Evolutionary conservation across 2,113 vertebrate genomes (phyloP).

Genomic region (Cavia porcellus): DNA sequence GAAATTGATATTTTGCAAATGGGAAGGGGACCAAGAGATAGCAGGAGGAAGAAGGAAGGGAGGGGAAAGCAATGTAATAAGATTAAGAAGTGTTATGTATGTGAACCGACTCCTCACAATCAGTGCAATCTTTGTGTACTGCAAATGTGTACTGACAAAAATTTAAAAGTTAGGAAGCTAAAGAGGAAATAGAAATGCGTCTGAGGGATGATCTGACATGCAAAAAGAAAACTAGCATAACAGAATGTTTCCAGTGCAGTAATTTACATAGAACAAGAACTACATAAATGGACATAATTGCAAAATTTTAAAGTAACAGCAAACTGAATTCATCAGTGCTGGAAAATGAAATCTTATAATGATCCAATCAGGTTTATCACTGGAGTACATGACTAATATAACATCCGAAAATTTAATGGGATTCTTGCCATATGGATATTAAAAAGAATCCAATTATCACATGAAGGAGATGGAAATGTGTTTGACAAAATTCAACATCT

Average conservation of each 20-base stretch:
- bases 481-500: conserved; percentile 38
- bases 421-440: neutral
- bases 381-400: neutral
- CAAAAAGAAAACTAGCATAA: neutral
- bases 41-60: neutral
- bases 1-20: neutral
- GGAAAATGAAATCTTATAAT: neutral
- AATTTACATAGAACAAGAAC: neutral
- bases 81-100: neutral
- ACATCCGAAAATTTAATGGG: neutral
- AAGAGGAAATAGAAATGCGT: neutral
- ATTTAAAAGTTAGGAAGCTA: neutral
- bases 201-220: neutral
- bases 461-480: neutral
- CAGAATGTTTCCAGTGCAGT: neutral
- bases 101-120: neutral
- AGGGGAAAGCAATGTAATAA: neutral
- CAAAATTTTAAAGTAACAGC: neutral
- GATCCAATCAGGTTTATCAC: neutral
- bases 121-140: neutral
- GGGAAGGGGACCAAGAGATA: neutral
- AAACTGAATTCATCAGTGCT: neutral
- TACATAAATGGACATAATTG: neutral
- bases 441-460: conserved; percentile 24
- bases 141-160: neutral